A percentile compares a stretch with the other conserved stretches of the same genome.
Evolutionary conservation across 1,140 invertebrate species (phyloP).

Genomic region (Hormaphis cornu): DNA sequence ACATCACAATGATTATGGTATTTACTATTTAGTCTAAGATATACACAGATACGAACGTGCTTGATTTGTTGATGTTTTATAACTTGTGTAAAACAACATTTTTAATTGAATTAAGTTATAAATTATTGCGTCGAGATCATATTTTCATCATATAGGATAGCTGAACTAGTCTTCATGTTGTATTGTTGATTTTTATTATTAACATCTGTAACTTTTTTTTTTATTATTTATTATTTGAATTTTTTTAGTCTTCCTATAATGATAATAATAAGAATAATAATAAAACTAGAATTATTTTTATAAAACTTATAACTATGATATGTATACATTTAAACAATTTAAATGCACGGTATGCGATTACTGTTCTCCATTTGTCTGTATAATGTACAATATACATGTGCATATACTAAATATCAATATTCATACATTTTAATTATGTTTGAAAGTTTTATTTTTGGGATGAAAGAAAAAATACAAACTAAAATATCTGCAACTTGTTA

Average conservation of each 20-base stretch:
- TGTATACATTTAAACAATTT: neutral
- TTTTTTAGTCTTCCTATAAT: neutral
- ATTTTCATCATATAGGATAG: neutral
- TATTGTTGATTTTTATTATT: neutral
- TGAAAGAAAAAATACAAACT: neutral
- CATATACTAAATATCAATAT: conserved; percentile 22
- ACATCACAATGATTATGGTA: neutral
- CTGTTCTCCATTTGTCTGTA: conserved; percentile 24
- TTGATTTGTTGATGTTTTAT: neutral
- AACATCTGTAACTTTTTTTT: conserved; percentile 1
- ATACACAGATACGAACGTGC: neutral
- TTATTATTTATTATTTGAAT: conserved; percentile 1
- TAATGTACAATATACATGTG: conserved; percentile 7
- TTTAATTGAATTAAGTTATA: neutral
- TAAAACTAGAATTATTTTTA: conserved; percentile 5
- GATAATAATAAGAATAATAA: neutral
- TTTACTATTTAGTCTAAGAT: neutral
- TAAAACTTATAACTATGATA: neutral
- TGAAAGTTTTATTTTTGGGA: conserved; percentile 2
- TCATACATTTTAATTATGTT: neutral
- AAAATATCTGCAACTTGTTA: neutral
- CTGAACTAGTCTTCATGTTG: neutral
- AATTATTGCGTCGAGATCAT: neutral
- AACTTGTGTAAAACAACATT: neutral
- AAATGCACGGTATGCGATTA: conserved; percentile 21